Base-by-base conservation (phyloP, 2,888 invertebrate species). In the Philopedon plagiatum region DNA sequence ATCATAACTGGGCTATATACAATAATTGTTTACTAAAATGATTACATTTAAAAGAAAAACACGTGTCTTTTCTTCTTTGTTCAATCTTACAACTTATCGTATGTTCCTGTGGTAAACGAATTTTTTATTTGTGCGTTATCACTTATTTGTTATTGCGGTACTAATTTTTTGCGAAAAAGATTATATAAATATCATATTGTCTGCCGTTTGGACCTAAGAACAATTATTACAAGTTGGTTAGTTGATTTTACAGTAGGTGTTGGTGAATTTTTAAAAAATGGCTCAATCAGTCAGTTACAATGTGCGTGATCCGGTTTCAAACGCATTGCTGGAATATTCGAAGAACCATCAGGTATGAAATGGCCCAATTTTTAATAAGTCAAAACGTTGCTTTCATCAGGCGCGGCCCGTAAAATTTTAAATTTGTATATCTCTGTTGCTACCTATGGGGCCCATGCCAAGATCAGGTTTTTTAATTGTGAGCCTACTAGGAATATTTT, bases 261-360 rank as follows among this genome's bases (percentile, higher is more conserved):
- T 23, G 9, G 8, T 19, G 11, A 21, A 46, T 5, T 7, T 37
- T 39, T 8, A n/a, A 2, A 56, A 41, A 65, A 65, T 65, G 65
- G n/a, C 65, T 11, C 57, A 65, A 32, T 32, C 65, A 21, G 9
- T 34, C n/a, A 46, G 46, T 19, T 67, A 51, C 15, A 62, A 68
- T 49, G 39, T 18, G 39, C 71, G 76, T 5, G 75, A 75, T 1
- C 92, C 92, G 87, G 80, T 81, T 11, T 79, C 80, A n/a, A 79
- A 82, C 63, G 83, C 82, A 64, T 76, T 83, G 5, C 51, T 81
- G 26, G 77, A 82, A 34, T 82, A 78, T 63, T 76, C 78, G 13
- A 79, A 78, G 54, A 79, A 80, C 26, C 78, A 81, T 69, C 76
- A 68, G 58, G 74, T 75, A 65, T 54, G n/a, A n/a, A n/a, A n/a